Evolutionary conservation across 2,797 vertebrate genomes (phyloP).

Genomic region (Rhadinocentrus ornatus): DNA sequence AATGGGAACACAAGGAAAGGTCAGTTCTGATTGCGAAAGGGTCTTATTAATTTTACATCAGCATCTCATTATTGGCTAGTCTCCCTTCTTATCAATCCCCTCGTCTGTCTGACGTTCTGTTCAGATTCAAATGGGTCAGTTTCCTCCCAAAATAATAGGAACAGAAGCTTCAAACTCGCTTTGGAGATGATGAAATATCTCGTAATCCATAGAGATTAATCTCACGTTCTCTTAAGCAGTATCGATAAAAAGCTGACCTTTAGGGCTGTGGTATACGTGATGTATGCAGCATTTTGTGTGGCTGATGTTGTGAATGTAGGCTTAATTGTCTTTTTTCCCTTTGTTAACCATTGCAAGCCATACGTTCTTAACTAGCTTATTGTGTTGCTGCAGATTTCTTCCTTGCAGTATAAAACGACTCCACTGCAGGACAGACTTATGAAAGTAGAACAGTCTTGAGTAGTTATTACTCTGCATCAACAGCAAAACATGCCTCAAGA

Average conservation of each 20-base stretch:
- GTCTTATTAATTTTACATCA: constrained; percentile 80
- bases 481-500: not conserved
- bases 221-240: constrained; percentile 1
- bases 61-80: constrained; percentile 64
- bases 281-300: constrained; percentile 6
- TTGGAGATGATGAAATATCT: constrained; percentile 7
- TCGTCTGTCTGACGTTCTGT: constrained; percentile 25
- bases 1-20: constrained; percentile 64
- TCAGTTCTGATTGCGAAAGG: constrained; percentile 63
- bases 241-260: constrained; percentile 23
- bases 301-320: constrained; percentile 4
- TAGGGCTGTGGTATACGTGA: constrained; percentile 19
- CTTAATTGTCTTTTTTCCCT: constrained; percentile 3
- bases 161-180: not conserved
- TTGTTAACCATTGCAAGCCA: constrained; percentile 12
- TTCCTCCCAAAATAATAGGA: not conserved
- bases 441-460: constrained; percentile 15
- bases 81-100: constrained; percentile 38
- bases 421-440: not conserved
- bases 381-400: constrained; percentile 10
- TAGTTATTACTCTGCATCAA: constrained; percentile 17
- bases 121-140: constrained; percentile 24
- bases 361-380: constrained; percentile 24
- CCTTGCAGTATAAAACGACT: constrained; percentile 16
- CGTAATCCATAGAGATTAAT: constrained; percentile 20